Conservation (phyloP, 2,888 invertebrate species). For the Phyllotreta cruciferae region DNA sequence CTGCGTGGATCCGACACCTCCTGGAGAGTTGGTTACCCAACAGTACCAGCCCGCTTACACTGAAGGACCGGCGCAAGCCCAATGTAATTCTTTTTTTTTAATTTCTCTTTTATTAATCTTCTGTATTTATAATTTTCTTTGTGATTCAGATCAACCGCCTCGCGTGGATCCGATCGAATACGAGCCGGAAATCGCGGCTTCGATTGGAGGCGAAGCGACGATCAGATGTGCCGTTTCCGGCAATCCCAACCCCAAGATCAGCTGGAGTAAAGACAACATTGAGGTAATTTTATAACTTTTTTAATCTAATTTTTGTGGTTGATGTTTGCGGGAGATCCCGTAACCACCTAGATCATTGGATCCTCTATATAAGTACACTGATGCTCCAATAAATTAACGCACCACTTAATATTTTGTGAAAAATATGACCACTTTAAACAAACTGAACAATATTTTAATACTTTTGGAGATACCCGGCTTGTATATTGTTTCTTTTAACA, state of each 20-base stretch:
- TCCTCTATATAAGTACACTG: no score
- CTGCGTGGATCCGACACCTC: conserved; percentile 67
- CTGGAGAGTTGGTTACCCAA: conserved; percentile 53
- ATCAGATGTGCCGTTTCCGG: conserved; percentile 79
- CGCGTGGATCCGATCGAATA: conserved; percentile 56
- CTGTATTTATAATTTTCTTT: neutral
- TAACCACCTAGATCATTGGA: no score
- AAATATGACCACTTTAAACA: no score
- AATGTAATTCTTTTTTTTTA: conserved; percentile 47
- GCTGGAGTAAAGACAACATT: conserved; percentile 77
- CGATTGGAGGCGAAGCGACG: conserved; percentile 77
- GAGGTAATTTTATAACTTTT: conserved; percentile 64
- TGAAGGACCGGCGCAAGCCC: conserved; percentile 48
- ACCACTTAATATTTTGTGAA: no score
- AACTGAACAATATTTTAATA: no score
- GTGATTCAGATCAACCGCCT: conserved; percentile 54
- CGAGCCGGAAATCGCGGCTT: conserved; percentile 69
- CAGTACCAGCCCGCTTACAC: conserved; percentile 59
- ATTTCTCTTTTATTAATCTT: no score
- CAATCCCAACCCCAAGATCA: conserved; percentile 77
- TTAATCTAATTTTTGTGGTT: no score
- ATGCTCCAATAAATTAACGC: no score
- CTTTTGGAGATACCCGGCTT: no score
- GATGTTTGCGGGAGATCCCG: no score
- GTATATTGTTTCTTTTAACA: no score